Percentiles rank a stretch among this genome's conserved stretches.
Evolutionary conservation across 2,888 invertebrate genomes (phyloP).

Genomic region (Pachymerium ferrugineum): DNA sequence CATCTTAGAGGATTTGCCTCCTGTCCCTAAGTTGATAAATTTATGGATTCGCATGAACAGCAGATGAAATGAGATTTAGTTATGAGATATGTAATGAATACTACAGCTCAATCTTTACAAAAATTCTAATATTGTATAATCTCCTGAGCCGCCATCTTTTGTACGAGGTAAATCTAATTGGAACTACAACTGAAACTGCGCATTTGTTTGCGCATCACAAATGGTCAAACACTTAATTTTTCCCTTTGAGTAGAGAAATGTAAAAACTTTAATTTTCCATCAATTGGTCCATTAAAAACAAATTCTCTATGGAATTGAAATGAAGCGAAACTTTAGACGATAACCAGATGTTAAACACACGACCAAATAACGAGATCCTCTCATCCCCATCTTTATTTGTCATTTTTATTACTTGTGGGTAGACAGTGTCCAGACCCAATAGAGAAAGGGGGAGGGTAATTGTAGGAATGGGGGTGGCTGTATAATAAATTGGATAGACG

Average conservation of each 20-base stretch:
- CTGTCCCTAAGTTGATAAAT: not conserved
- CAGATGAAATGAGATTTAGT: too few relatives aligned
- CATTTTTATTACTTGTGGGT: not conserved
- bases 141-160: too few relatives aligned
- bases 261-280: not conserved
- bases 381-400: not conserved
- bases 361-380: not conserved
- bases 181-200: too few relatives aligned
- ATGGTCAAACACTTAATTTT: not conserved
- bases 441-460: not conserved
- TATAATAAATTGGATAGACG: not conserved
- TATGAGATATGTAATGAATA: too few relatives aligned
- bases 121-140: too few relatives aligned
- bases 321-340: not conserved
- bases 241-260: too few relatives aligned
- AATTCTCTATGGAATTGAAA: not conserved
- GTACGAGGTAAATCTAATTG: not conserved
- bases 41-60: not conserved
- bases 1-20: not conserved
- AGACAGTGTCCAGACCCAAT: not conserved
- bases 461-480: not conserved
- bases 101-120: too few relatives aligned
- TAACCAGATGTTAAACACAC: not conserved
- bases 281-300: not conserved
- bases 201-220: too few relatives aligned